Conservation (phyloP, 1,140 invertebrate genomes). For the Brachionus rotundiformis region DNA sequence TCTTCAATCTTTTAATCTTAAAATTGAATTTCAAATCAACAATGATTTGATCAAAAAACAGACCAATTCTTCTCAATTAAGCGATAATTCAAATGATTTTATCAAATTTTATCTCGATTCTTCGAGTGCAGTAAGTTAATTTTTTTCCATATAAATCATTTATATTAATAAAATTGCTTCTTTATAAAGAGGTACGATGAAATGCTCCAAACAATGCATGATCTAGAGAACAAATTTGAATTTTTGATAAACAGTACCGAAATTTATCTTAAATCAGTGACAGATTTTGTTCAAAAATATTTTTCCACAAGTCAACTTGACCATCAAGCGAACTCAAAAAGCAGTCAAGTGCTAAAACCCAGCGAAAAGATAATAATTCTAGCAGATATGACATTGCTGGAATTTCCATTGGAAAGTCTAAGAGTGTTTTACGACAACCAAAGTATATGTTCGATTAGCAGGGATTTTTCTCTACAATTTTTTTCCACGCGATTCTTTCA, state of each 20-base stretch:
- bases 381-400: constrained; percentile 59
- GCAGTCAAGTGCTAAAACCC: not conserved
- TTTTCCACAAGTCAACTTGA: not conserved
- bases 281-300: constrained; percentile 32
- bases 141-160: too few species aligned
- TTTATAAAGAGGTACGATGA: constrained; percentile 16
- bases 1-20: constrained; percentile 41
- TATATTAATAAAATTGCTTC: not conserved
- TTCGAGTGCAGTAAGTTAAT: not conserved
- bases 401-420: constrained; percentile 62
- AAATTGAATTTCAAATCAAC: constrained; percentile 46
- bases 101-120: constrained; percentile 22
- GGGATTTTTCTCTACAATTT: constrained; percentile 63
- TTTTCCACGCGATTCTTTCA: constrained; percentile 23
- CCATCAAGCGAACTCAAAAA: not conserved
- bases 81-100: not conserved
- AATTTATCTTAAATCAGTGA: not conserved
- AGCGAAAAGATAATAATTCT: constrained; percentile 56
- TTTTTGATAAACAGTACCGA: constrained; percentile 39
- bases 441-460: constrained; percentile 56
- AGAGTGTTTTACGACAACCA: constrained; percentile 56
- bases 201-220: not conserved
- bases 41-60: constrained; percentile 38
- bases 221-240: constrained; percentile 45
- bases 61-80: not conserved